A percentile compares a stretch with the other conserved stretches of the same genome.
phyloP scores from a whole-genome alignment of 2,797 vertebrate species.

The Lepus townsendii region DNA sequence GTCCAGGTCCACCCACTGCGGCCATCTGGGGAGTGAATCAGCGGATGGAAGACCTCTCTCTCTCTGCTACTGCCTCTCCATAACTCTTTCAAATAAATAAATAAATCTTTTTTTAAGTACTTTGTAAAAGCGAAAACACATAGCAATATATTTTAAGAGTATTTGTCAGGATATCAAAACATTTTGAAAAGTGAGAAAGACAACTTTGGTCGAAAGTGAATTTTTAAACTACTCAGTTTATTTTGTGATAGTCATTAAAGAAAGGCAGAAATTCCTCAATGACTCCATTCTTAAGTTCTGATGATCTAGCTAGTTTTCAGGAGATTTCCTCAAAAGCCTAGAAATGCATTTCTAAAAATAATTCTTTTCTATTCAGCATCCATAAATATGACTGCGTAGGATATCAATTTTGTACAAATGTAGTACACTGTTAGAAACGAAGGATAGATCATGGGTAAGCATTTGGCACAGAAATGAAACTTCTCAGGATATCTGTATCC shows the following conservation, averaged over 20 bases:
- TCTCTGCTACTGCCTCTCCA: too few relatives aligned
- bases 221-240: constrained; percentile 61
- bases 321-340: constrained; percentile 74
- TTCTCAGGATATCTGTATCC: too few relatives aligned
- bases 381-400: constrained; percentile 55
- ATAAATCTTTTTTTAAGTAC: background rate
- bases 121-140: constrained; percentile 33
- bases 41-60: too few relatives aligned
- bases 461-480: too few relatives aligned
- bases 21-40: too few relatives aligned
- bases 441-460: background rate
- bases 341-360: constrained; percentile 77
- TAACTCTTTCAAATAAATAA: too few relatives aligned
- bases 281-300: constrained; percentile 69
- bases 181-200: constrained; percentile 70
- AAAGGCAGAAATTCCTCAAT: constrained; percentile 70
- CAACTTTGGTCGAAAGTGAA: constrained; percentile 37
- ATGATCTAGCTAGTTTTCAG: constrained; percentile 74
- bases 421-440: constrained; percentile 69
- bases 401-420: constrained; percentile 61
- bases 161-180: constrained; percentile 59
- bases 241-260: constrained; percentile 62
- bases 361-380: constrained; percentile 64
- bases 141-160: constrained; percentile 44
- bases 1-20: too few relatives aligned